Percentiles rank a stretch among this genome's conserved stretches.
These are phyloP conservation scores for Matsumyia berberina DNA, from an alignment of 2,888 invertebrate genomes.

Conservation along the genomic window DNA sequence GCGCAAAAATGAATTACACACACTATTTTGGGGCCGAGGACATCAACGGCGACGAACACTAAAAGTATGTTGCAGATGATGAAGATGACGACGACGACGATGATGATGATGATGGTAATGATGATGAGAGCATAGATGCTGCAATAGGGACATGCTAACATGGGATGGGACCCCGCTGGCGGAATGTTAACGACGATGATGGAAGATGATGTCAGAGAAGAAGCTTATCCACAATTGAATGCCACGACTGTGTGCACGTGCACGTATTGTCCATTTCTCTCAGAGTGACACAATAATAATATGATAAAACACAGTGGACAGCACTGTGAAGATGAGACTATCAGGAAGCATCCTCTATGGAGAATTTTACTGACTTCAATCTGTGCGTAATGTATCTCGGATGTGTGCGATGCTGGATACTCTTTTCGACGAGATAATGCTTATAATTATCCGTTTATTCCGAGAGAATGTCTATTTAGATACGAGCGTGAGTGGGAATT, in stretches of 20 bases:
- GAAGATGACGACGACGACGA: slow-evolving; percentile 24
- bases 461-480: slow-evolving; percentile 2
- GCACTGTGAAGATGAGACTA: slow-evolving; percentile 39
- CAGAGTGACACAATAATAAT: slow-evolving; percentile 67
- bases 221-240: slow-evolving; percentile 51
- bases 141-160: slow-evolving; percentile 31
- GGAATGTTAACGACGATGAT: slow-evolving; percentile 35
- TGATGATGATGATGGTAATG: slow-evolving; percentile 26
- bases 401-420: slow-evolving; percentile 5
- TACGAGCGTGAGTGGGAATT: slow-evolving; percentile 45
- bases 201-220: slow-evolving; percentile 68
- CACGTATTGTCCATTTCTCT: slow-evolving; percentile 63
- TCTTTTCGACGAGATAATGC: slow-evolving; percentile 36
- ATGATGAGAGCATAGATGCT: slow-evolving; percentile 32
- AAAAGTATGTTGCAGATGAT: slow-evolving; percentile 51
- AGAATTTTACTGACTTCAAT: slow-evolving; percentile 44
- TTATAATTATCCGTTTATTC: slow-evolving; percentile 57
- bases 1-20: slow-evolving; percentile 65
- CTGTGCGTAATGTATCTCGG: slow-evolving; percentile 40
- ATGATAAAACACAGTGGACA: slow-evolving; percentile 38
- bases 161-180: slow-evolving; percentile 3
- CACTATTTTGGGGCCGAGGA: slow-evolving; percentile 26
- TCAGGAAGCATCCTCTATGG: slow-evolving; percentile 4
- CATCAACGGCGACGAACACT: slow-evolving; percentile 14
- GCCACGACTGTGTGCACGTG: slow-evolving; percentile 47